These are phyloP conservation scores for Morbakka virulenta DNA, from an alignment of 30 jellyfish, hydroid and myxozoan genomes.

Conservation along the genomic window DNA sequence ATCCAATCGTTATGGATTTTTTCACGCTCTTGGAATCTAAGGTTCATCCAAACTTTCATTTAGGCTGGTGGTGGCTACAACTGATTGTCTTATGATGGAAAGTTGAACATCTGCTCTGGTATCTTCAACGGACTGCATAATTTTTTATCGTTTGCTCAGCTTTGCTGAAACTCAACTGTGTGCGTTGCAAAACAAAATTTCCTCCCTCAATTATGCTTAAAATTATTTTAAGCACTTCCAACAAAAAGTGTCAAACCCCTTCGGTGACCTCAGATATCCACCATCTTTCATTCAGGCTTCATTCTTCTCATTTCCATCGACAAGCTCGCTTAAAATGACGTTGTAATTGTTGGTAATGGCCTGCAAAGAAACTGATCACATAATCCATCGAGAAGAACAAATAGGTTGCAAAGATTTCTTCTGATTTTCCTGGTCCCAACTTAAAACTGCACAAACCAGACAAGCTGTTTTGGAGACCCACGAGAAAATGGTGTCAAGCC, in stretches of 20 bases:
- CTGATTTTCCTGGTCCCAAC: not conserved
- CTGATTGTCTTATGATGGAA: no score
- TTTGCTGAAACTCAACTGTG: conserved; percentile 30
- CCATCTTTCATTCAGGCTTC: conserved; percentile 50
- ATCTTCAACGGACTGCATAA: conserved; percentile 28
- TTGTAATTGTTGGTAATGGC: conserved; percentile 29
- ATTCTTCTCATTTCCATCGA: conserved; percentile 18
- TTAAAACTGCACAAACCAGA: conserved; percentile 26
- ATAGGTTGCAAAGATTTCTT: conserved; percentile 19
- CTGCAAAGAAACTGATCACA: conserved; percentile 24
- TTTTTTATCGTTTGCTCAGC: conserved; percentile 14
- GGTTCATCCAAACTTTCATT: no score
- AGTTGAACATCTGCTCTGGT: conserved; percentile 12
- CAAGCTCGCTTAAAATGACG: conserved; percentile 7
- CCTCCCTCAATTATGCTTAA: conserved; percentile 44
- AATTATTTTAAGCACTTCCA: conserved; percentile 46
- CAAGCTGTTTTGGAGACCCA: conserved; percentile 39
- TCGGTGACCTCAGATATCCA: conserved; percentile 37
- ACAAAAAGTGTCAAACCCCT: conserved; percentile 26
- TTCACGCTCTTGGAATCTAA: conserved; percentile 13
- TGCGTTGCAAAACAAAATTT: conserved; percentile 30
- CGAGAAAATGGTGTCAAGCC: conserved; percentile 15
- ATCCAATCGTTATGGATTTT: conserved; percentile 16
- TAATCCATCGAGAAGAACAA: conserved; percentile 42
- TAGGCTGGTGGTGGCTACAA: no score